Evolutionary conservation across 2,113 vertebrate species (phyloP).

Genomic region (Hyperoodon ampullatus): DNA sequence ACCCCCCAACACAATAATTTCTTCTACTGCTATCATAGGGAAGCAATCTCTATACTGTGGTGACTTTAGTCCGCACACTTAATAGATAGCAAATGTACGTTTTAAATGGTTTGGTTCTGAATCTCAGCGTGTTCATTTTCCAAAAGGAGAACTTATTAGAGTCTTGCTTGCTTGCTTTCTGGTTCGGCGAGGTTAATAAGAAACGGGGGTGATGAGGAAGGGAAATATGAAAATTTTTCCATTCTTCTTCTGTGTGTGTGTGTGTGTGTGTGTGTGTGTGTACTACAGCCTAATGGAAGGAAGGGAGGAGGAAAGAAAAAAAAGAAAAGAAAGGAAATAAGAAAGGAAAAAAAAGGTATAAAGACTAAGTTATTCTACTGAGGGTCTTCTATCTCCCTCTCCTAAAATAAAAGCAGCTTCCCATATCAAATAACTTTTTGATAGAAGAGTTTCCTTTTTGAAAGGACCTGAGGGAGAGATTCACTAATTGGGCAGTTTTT

Average conservation of each 20-base stretch:
- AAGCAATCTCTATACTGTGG: background rate
- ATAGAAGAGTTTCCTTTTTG: background rate
- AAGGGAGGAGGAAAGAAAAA: background rate
- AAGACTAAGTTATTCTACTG: background rate
- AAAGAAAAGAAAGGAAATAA: background rate
- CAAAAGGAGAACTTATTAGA: background rate
- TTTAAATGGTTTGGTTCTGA: background rate
- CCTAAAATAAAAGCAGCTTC: conserved; percentile 31
- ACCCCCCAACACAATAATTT: background rate
- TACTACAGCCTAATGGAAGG: background rate
- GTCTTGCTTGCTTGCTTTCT: background rate
- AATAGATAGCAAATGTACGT: background rate
- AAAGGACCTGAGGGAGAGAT: background rate
- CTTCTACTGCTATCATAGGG: background rate
- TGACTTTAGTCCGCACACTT: background rate
- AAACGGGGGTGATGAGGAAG: background rate
- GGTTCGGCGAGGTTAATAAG: background rate
- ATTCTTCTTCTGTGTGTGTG: background rate
- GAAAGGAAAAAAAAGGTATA: background rate
- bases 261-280: rapidly evolving
- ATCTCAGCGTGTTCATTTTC: background rate
- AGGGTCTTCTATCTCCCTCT: background rate
- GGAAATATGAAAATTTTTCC: background rate
- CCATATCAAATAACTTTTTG: background rate
- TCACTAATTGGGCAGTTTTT: conserved; percentile 40